Evolutionary conservation across 2,797 vertebrate species (phyloP).

Genomic region (Propithecus perrieri): DNA sequence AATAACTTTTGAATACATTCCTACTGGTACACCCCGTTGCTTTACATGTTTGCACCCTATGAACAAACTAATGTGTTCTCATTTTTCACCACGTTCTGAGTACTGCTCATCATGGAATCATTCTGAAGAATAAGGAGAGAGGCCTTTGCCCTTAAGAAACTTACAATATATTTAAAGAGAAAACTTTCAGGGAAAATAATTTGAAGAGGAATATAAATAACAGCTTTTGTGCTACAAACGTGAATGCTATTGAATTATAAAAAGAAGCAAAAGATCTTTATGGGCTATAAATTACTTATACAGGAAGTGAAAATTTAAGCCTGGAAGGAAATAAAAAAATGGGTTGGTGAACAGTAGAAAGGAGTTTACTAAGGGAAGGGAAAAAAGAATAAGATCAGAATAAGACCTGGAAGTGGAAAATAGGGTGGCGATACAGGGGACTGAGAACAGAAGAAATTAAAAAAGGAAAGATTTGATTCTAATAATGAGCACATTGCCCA

Average conservation of each 20-base stretch:
- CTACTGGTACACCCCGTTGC: background rate
- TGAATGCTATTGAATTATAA: background rate
- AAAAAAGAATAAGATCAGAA: background rate
- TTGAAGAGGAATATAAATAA: background rate
- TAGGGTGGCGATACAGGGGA: accelerated
- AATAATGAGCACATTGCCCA: background rate
- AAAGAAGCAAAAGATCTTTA: background rate
- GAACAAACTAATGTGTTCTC: background rate
- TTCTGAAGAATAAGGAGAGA: background rate
- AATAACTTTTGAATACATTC: background rate
- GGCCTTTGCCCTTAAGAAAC: background rate
- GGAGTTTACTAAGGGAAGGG: background rate
- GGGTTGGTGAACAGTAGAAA: background rate
- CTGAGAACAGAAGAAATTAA: background rate
- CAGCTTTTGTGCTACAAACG: background rate
- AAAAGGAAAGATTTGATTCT: background rate
- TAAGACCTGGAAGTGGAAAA: background rate
- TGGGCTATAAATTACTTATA: background rate
- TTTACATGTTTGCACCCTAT: background rate
- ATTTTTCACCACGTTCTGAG: background rate
- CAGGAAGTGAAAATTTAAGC: background rate
- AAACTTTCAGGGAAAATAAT: background rate
- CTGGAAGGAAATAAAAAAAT: background rate
- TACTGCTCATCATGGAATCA: background rate
- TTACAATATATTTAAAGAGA: background rate